Evolutionary conservation across 1,140 invertebrate species (phyloP), one percentile per base, ranked within the genome.

Genomic region (Teleogryllus occipitalis): DNA sequence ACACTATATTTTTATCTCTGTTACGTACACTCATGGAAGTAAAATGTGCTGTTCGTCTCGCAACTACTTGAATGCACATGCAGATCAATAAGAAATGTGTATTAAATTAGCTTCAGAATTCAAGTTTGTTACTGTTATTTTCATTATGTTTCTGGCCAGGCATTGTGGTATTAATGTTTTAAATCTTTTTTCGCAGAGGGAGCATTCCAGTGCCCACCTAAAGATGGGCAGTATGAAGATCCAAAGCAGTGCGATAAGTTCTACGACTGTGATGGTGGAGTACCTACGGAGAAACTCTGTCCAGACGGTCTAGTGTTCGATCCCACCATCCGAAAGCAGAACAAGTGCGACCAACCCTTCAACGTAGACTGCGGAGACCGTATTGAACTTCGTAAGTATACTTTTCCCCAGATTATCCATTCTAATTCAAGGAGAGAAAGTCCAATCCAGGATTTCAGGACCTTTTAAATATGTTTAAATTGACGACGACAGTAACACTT

Each of bases 281-380:
- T 89, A 10, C 89, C 92, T 15, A 91, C 87, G 76, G 90, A 91
- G 82, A 94, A 95, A 85, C 87, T 95, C 2, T 96, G 95, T 84
- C 93, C 94, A 7, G 95, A 96, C 84, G 95, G 95, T 81, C 88
- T 96, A 18, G 94, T 96, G 22, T 96, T 96, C 86, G 94, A 96
- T 88, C 93, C 92, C 3, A 84, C 91, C 79, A 95, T 93, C 86
- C 90, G 92, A 81, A 94, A 94, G 86, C 89, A 94, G 83, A 96
- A 95, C 88, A 96, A 96, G 85, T 97, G 95, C 84, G 95, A 96
- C 86, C 94, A 96, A 84, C 92, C 94, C 82, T 96, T 96, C 90
- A 95, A 95, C 82, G 93, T 96, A 10, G 94, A 96, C 84, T 97
- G 95, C 83, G 92, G 92, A 74, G 93, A 95, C 83, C 90, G 95